Base-by-base conservation (phyloP, 1,140 invertebrate species). In the Carposina sasakii region DNA sequence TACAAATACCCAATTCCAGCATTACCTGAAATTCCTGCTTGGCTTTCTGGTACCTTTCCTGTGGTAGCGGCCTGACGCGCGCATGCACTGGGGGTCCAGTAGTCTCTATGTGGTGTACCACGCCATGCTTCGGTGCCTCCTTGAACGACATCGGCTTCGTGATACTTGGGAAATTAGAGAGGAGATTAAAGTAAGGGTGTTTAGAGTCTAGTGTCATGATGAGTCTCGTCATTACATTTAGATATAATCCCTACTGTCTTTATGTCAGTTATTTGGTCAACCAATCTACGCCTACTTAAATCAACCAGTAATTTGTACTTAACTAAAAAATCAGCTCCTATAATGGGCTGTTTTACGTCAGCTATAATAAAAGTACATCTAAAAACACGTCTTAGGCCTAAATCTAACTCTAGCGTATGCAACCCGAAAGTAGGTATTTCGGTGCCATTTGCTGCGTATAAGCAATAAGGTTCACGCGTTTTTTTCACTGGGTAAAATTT, bases 61-160 rank as follows among this genome's bases (percentile, higher is more conserved):
- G 49, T 13, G 49, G 42, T 8, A 85, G 43, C 1, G 76, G 53
- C 15, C 78, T 37, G 6, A 71, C 37, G 42, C 58, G 55, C 10
- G 54, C 33, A 43, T 48, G 51, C 0, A 81, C 64, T 10, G 81
- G 81, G 12, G 54, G 66, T 17, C 70, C 79, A 10, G 31, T 51
- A 5, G 54, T 70, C 28, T 48, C 31, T 21, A 52, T 66, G 44
- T 54, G 43, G 23, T 66, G 63, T 3, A 5, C 12, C 5, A 39
- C 34, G 23, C 15, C 17, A 15, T 40, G 46, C 15, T 12, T 33
- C 17, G 46, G 33, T 21, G 26, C 15, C 16, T 28, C 36, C 13
- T 37, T 37, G 46, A 39, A 48, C 9, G 33, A 24, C 19, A 39
- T 10, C 34, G 55, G 52, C 26, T 51, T 43, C 3, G 67, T 70